Conservation (phyloP, 1,140 invertebrate species). For the Ganaspis sp. region DNA sequence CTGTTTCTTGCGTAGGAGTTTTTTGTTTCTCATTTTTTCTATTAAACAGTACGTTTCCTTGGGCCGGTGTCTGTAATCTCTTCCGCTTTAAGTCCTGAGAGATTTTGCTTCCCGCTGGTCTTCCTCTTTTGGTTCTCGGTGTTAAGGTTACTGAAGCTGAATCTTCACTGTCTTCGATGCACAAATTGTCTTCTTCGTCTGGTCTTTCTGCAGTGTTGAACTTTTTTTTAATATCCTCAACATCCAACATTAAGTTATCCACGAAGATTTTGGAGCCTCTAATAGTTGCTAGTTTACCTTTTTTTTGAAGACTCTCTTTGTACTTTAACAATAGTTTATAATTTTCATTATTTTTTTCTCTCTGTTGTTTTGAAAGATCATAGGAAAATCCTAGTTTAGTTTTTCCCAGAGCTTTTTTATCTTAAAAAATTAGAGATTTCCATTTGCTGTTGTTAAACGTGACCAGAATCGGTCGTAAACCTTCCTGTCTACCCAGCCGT, state of each 20-base stretch:
- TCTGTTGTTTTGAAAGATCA: background rate
- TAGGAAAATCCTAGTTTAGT: background rate
- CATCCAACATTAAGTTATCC: background rate
- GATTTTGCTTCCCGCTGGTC: background rate
- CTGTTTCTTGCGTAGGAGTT: background rate
- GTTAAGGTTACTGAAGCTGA: background rate
- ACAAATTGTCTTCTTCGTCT: background rate
- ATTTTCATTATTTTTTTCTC: background rate
- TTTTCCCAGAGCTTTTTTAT: background rate
- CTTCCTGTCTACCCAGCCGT: background rate
- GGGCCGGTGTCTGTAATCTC: background rate
- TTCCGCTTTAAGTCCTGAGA: no score
- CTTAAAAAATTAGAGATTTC: background rate
- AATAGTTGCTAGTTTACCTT: background rate
- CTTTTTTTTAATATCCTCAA: background rate
- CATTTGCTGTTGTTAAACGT: background rate
- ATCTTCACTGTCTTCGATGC: background rate
- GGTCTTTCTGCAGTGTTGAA: background rate
- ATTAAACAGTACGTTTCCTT: no score
- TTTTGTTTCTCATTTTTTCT: no score
- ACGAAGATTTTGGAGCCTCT: background rate
- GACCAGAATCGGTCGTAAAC: background rate
- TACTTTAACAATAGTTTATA: background rate
- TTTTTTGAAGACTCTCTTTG: background rate
- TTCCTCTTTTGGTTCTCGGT: background rate